Evolutionary conservation across 1,140 invertebrate genomes (phyloP).

Genomic region (Akabosia matsudoensis): DNA sequence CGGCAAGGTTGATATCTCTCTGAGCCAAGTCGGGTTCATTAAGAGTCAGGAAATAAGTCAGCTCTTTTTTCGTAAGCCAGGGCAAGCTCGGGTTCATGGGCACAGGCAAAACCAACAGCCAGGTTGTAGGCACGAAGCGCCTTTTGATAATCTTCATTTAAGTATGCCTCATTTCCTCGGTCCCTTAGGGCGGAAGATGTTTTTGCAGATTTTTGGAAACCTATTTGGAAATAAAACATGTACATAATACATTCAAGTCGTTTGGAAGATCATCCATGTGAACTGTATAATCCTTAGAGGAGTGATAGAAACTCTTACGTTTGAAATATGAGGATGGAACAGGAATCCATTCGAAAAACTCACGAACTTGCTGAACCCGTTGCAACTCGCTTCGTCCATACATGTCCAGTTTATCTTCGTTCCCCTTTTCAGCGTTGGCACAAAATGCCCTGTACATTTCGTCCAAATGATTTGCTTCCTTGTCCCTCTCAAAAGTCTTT

Average conservation of each 20-base stretch:
- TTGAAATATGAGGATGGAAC: not conserved
- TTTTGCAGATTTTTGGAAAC: slow-evolving; percentile 27
- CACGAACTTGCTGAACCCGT: not conserved
- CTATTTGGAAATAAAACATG: slow-evolving; percentile 4
- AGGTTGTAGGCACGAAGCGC: slow-evolving; percentile 39
- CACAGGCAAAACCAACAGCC: slow-evolving; percentile 32
- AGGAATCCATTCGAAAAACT: slow-evolving; percentile 6
- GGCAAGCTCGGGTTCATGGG: slow-evolving; percentile 25
- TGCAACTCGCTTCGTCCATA: not conserved
- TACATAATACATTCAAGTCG: not conserved
- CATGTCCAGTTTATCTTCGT: not conserved
- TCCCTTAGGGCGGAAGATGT: slow-evolving; percentile 31
- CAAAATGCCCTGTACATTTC: not conserved
- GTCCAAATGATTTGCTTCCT: slow-evolving; percentile 7
- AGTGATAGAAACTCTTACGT: not conserved
- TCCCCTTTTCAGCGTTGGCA: not conserved
- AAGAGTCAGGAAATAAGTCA: slow-evolving; percentile 34
- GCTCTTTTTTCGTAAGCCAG: slow-evolving; percentile 37
- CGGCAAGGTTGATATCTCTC: slow-evolving; percentile 32
- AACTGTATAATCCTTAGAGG: not conserved
- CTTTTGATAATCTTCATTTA: not conserved
- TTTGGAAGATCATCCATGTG: not conserved
- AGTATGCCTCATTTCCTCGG: slow-evolving; percentile 31
- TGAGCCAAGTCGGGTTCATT: slow-evolving; percentile 35
- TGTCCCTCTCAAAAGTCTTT: not conserved